Evolutionary conservation across 2,888 invertebrate genomes (phyloP).

Genomic region (Cataglyphis albicans): DNA sequence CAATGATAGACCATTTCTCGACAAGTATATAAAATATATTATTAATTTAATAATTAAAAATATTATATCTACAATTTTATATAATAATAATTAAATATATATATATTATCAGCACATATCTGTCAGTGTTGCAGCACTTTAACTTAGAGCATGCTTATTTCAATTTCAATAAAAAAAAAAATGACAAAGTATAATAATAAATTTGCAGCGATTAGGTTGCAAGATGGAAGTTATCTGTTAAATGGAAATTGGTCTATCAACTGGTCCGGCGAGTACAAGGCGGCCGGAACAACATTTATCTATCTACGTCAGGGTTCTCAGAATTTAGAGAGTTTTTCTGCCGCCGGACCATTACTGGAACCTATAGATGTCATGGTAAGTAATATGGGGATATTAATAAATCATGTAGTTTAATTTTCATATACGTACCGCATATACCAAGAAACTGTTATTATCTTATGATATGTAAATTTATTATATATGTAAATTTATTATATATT

Average conservation of each 20-base stretch:
- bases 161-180: not conserved
- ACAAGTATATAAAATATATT: not conserved
- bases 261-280: conserved; percentile 91
- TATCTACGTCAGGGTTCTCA: conserved; percentile 91
- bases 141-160: not conserved
- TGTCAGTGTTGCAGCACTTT: not conserved
- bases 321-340: conserved; percentile 90
- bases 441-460: not conserved
- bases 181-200: not conserved
- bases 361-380: conserved; percentile 93
- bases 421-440: not conserved
- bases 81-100: not conserved
- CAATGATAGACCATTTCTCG: not conserved
- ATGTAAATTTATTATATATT: not conserved
- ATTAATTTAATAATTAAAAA: not conserved
- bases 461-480: not conserved
- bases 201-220: conserved; percentile 91
- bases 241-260: conserved; percentile 93
- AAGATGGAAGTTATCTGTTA: conserved; percentile 92
- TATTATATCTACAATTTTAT: not conserved
- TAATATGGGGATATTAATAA: conserved; percentile 6
- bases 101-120: not conserved
- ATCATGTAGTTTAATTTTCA: conserved; percentile 1
- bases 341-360: conserved; percentile 92
- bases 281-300: conserved; percentile 92